Evolutionary conservation across 2,797 vertebrate species (phyloP), one percentile per base, ranked within the genome.

Genomic region (Hybognathus amarus): DNA sequence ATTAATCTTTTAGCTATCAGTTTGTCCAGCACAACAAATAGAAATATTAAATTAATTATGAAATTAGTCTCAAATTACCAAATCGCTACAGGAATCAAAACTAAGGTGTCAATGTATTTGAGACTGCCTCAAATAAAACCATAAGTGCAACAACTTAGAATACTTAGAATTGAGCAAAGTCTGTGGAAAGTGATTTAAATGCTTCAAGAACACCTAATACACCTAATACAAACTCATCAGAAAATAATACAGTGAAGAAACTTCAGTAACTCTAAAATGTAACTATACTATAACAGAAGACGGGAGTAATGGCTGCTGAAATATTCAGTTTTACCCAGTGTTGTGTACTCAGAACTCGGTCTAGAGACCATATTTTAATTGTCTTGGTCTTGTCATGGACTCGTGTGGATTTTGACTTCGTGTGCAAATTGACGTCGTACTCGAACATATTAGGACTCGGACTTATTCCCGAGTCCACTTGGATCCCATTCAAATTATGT

Each of bases 11-110:
- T 36, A 86, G 68, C 45, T 22, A 7, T 36, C 47, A 70, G 24
- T 74, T 82, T 70, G 70, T 18, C 22, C 4, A 52, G 80, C 38
- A 81, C 45, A 76, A 67, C 59, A 52, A 13, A 50, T 9, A 75
- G 63, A 80, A 70, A 71, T 68, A 79, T 54, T 52, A 79, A 50
- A 59, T 24, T 56, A 75, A 76, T 75, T 61, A 18, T 9, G 17
- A 45, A 61, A 45, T n/a, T 30, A n/a, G 47, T 54, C 38, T 66
- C 24, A 59, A 79, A 84, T 76, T 2, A 38, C 45, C 18, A 80
- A 85, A 67, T 75, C 24, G 30, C 77, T 15, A 52, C 74, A 69
- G 67, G 75, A 68, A 83, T 45, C 20, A 66, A 75, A 75, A 30
- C 61, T 22, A 67, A 81, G 67, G 73, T 33, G 63, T 74, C 52